phyloP scores from a whole-genome alignment of 92 coral and sea anemone genomes.

The Epizoanthus scotinus region DNA sequence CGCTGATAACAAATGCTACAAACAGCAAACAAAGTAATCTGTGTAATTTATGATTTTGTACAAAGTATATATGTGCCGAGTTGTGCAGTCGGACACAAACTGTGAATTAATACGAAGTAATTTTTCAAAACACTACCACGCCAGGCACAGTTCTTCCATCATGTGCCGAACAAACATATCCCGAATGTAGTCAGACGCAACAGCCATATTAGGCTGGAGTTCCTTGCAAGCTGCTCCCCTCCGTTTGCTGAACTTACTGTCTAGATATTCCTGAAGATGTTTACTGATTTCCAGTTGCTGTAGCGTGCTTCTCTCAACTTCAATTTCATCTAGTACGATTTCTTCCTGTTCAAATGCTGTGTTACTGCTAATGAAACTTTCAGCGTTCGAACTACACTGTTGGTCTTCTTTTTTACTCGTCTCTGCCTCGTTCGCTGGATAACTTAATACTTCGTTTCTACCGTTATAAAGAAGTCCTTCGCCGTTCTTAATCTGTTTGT shows the following conservation, averaged over 20 bases:
- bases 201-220: slow-evolving; percentile 58
- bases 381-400: background rate
- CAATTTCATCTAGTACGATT: slow-evolving; percentile 1
- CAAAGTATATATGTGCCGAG: too few relatives aligned
- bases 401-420: background rate
- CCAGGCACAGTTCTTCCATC: slow-evolving; percentile 94
- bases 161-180: slow-evolving; percentile 84
- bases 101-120: too few relatives aligned
- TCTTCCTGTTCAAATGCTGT: slow-evolving; percentile 36
- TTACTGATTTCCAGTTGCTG: slow-evolving; percentile 52
- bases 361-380: background rate
- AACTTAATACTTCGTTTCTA: background rate
- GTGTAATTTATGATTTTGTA: too few relatives aligned
- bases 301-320: slow-evolving; percentile 34
- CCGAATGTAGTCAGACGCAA: slow-evolving; percentile 74
- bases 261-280: slow-evolving; percentile 55
- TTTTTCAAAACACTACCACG: slow-evolving; percentile 52
- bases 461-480: background rate
- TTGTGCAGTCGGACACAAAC: too few relatives aligned
- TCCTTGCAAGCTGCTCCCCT: slow-evolving; percentile 69
- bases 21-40: too few relatives aligned
- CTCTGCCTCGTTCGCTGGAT: background rate
- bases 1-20: too few relatives aligned
- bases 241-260: slow-evolving; percentile 40
- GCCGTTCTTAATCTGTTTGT: background rate